A percentile compares a stretch with the other conserved stretches of the same genome.
These are phyloP conservation scores for Pipistrellus nathusii DNA, from an alignment of 2,797 vertebrate genomes.

Conservation along the genomic window DNA sequence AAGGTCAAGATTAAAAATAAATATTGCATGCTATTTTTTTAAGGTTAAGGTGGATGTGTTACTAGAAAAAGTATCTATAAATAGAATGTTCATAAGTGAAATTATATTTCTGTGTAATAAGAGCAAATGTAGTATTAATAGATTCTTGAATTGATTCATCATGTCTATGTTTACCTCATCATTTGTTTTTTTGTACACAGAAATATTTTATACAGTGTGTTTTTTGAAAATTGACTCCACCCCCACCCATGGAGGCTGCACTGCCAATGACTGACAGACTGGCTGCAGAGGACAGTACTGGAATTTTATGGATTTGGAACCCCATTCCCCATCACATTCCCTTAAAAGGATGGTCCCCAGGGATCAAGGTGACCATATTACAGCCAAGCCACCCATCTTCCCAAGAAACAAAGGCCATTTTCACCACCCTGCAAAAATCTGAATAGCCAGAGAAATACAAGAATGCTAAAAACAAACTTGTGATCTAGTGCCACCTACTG, in stretches of 20 bases:
- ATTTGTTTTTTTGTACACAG: not conserved
- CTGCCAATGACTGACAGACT: not conserved
- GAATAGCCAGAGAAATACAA: not conserved
- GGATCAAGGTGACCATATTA: not conserved
- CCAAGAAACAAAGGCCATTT: not conserved
- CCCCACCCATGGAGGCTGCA: not conserved
- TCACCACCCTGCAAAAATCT: not conserved
- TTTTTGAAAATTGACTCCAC: constrained; percentile 43
- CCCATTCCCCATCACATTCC: not conserved
- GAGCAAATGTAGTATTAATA: not conserved
- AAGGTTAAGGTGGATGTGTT: not conserved
- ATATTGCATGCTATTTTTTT: not conserved
- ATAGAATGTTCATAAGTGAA: not conserved
- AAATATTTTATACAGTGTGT: not conserved
- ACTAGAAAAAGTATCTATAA: constrained; percentile 34
- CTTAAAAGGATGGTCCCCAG: not conserved
- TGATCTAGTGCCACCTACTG: not conserved
- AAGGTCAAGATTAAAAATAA: constrained; percentile 41
- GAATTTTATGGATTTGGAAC: not conserved
- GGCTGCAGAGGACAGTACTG: not conserved
- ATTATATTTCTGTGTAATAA: constrained; percentile 24
- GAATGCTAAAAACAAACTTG: not conserved
- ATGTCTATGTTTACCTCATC: constrained; percentile 40
- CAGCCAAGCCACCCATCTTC: not conserved
- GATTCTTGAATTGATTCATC: constrained; percentile 21